Evolutionary conservation across 2,797 vertebrate genomes (phyloP), one percentile per base, ranked within the genome.

Genomic region (Dipus sagitta): DNA sequence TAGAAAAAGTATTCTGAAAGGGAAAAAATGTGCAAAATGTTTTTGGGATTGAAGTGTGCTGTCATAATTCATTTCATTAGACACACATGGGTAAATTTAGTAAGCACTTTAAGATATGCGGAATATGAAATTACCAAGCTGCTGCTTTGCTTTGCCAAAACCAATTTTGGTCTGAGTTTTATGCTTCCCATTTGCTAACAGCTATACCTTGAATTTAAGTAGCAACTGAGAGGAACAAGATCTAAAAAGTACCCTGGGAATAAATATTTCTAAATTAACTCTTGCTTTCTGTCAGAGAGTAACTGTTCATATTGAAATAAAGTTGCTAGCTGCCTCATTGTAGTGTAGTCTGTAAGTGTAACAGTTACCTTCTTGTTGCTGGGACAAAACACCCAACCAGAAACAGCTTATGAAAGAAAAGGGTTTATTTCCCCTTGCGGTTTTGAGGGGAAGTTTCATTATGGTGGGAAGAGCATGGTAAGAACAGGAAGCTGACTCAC

Each of bases 61-160:
- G 77, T 71, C 34, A 86, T 71, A 92, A 83, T 94, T 94, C 60
- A 80, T 38, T 65, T 78, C 74, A 76, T 87, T 68, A 92, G 58
- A 47, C 18, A 72, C 86, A 6, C 32, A n/a, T 68, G 47, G 62
- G 42, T 86, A 91, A 77, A n/a, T 86, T 89, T 82, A 65, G 74
- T 81, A 91, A 93, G 68, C 21, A 74, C 92, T 93, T 90, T 82
- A 87, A 94, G 8, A 71, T 91, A 96, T 71, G 34, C 14, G 58
- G 58, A 83, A 81, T 34, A 75, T 70, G 42, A 94, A 95, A 88
- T 90, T 75, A 85, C 3, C 47, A 74, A 67, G 64, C 67, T 92
- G 20, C 15, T 34, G 38, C 10, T 80, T 30, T 82, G n/a, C 34
- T 74, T 88, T 89, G 71, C 52, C 54, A 92, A 89, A 68, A 68